Evolutionary conservation across 2,113 vertebrate genomes (phyloP), one percentile per base, ranked within the genome.

Genomic region (Nannobrachium achirus): DNA sequence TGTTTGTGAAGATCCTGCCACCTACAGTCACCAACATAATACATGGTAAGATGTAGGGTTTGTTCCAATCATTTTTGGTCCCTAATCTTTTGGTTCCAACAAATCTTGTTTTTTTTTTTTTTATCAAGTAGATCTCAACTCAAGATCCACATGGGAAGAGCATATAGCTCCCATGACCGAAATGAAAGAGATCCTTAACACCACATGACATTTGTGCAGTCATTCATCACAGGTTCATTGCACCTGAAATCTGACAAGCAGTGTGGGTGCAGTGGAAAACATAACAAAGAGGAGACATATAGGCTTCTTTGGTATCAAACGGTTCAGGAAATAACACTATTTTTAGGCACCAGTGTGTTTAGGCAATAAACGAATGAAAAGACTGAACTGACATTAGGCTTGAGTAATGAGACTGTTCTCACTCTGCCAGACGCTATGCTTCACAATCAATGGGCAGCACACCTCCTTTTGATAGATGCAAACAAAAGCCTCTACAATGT

Each of bases 11-110:
- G 10, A 46, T 59, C 48, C 63, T 74, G 0, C 55, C 62, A 50
- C 50, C 52, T 10, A 15, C 39, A 5, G 10, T 40, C 4, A 2
- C 9, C 40, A 5, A 19, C 7, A 19, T 38, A 78, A 20, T 11
- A 79, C 79, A 59, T 73, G 62, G 8, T 40, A 62, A 6, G 73
- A 80, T 50, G 72, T 55, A 0, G 71, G 69, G 11, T 82, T 83
- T 16, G 62, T 82, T 2, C 63, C 63, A 7, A 74, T 78, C 14
- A n/a, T n/a, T n/a, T n/a, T n/a, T n/a, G n/a, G n/a, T n/a, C n/a
- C n/a, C n/a, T n/a, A n/a, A n/a, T n/a, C n/a, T n/a, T n/a, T n/a
- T n/a, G n/a, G n/a, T n/a, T n/a, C n/a, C n/a, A n/a, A n/a, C n/a
- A n/a, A n/a, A n/a, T n/a, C n/a, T n/a, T n/a, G n/a, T n/a, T n/a